phyloP scores from a whole-genome alignment of 2,888 invertebrate genomes.

The Bhutanitis thaidina region DNA sequence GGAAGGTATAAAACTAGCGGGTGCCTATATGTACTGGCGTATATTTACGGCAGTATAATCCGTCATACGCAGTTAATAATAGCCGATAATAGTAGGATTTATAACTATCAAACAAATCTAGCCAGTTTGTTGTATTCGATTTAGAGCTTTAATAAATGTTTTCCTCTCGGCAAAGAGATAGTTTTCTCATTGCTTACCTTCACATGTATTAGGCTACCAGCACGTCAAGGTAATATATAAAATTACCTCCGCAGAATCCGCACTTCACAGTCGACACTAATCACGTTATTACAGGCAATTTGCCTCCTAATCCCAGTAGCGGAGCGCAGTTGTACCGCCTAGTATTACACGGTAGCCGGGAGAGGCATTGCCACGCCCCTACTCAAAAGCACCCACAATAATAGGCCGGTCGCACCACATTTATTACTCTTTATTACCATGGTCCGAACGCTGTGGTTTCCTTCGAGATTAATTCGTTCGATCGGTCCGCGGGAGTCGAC shows the following conservation, averaged over 20 bases:
- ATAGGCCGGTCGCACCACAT: slow-evolving; percentile 17
- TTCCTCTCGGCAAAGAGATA: too few species aligned
- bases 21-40: too few species aligned
- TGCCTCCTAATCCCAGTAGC: slow-evolving; percentile 20
- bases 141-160: too few species aligned
- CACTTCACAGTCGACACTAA: slow-evolving; percentile 13
- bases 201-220: too few species aligned
- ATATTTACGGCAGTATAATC: too few species aligned
- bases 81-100: too few species aligned
- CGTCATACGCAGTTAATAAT: too few species aligned
- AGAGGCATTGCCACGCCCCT: slow-evolving; percentile 11
- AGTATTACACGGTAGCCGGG: slow-evolving; percentile 17
- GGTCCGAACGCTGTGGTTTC: neutral
- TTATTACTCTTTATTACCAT: slow-evolving; percentile 20
- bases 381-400: slow-evolving; percentile 11
- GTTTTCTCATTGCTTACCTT: too few species aligned
- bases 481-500: neutral
- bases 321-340: slow-evolving; percentile 7
- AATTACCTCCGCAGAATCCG: neutral
- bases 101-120: too few species aligned
- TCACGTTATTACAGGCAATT: slow-evolving; percentile 22
- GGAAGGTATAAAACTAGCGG: too few species aligned
- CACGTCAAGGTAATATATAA: neutral
- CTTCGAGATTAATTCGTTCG: slow-evolving; percentile 2
- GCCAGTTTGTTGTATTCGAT: too few species aligned